phyloP scores from a whole-genome alignment of 2,888 invertebrate genomes.

The Isotomurus palustris region DNA sequence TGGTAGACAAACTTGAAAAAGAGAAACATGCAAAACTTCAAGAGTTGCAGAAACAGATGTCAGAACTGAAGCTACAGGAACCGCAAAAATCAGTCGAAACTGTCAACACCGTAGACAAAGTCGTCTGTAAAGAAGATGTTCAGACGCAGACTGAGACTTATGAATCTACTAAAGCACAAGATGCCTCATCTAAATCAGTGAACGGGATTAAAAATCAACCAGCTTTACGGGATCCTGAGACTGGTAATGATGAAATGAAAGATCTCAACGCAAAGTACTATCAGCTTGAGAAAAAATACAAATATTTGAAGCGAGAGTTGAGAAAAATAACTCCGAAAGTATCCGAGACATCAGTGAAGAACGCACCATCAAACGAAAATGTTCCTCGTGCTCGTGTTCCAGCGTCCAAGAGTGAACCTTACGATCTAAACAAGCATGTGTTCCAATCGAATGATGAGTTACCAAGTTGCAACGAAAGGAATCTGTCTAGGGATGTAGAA shows the following conservation, averaged over 20 bases:
- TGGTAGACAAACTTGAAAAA: constrained; percentile 21
- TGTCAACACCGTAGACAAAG: too few species aligned
- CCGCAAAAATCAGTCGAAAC: too few species aligned
- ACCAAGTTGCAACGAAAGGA: too few species aligned
- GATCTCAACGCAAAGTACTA: constrained; percentile 69
- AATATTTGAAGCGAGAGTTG: constrained; percentile 72
- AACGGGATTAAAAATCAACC: constrained; percentile 3
- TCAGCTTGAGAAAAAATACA: constrained; percentile 75
- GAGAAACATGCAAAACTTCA: constrained; percentile 15
- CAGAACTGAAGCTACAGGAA: neutral
- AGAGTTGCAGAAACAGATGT: constrained; percentile 10
- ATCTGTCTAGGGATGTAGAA: constrained; percentile 7
- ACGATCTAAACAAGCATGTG: too few species aligned
- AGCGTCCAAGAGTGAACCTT: neutral
- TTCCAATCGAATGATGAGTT: too few species aligned
- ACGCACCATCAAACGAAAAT: neutral
- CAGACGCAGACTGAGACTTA: too few species aligned
- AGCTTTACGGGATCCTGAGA: neutral
- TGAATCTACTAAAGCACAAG: too few species aligned
- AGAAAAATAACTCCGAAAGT: constrained; percentile 48
- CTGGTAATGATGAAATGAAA: constrained; percentile 16
- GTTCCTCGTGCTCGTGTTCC: neutral
- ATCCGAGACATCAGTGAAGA: too few species aligned
- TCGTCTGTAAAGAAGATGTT: too few species aligned
- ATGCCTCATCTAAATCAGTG: constrained; percentile 5